A percentile compares a stretch with the other conserved stretches of the same genome.
Conservation (phyloP, 2,888 invertebrate species). For the Caenorhabditis sp. region DNA sequence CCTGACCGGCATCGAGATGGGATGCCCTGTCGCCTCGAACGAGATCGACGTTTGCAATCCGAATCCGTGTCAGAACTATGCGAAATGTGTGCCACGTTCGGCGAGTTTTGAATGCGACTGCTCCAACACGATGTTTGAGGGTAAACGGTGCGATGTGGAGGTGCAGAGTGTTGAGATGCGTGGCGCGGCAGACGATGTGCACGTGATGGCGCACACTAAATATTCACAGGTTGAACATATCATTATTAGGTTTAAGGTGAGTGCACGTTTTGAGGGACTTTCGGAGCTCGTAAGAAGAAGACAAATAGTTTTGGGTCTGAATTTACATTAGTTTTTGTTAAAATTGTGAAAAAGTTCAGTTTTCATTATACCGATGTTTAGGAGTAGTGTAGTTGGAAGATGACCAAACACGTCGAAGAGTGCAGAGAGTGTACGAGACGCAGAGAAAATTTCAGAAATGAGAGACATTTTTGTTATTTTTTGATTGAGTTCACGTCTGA, state of each 20-base stretch:
- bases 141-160: slow-evolving; percentile 56
- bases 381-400: slow-evolving; percentile 16
- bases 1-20: slow-evolving; percentile 50
- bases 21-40: slow-evolving; percentile 48
- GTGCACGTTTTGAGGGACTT: slow-evolving; percentile 36
- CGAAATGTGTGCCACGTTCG: slow-evolving; percentile 47
- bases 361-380: no score
- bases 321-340: no score
- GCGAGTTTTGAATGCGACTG: slow-evolving; percentile 64
- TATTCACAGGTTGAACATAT: slow-evolving; percentile 39
- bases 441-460: no score
- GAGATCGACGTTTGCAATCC: slow-evolving; percentile 51
- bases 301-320: no score
- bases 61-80: slow-evolving; percentile 65
- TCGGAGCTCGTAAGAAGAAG: no score
- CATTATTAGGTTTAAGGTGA: slow-evolving; percentile 5
- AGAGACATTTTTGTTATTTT: no score
- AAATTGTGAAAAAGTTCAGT: no score
- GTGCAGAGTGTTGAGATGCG: slow-evolving; percentile 34
- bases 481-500: no score
- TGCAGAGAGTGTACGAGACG: no score
- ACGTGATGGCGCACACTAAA: slow-evolving; percentile 30
- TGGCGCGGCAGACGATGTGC: slow-evolving; percentile 42
- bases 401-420: background rate
- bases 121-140: slow-evolving; percentile 60